phyloP scores from a whole-genome alignment of 2,888 invertebrate species.

The Podotricha telesiphe region DNA sequence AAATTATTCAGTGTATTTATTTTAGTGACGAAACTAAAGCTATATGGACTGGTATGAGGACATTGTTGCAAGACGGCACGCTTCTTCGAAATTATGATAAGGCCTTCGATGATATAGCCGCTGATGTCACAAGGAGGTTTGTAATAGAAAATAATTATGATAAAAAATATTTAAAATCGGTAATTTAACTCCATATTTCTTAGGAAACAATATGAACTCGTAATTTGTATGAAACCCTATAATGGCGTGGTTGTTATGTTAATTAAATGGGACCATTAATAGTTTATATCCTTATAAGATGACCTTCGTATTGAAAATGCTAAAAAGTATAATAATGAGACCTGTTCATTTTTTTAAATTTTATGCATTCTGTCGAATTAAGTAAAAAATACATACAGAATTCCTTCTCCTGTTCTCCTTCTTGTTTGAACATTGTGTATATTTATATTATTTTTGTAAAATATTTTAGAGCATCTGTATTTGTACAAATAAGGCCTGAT shows the following conservation, averaged over 20 bases:
- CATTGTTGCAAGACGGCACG: constrained; percentile 64
- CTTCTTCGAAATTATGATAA: constrained; percentile 64
- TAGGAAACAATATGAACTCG: no score
- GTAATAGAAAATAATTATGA: not conserved
- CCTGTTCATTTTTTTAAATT: no score
- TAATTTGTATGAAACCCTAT: not conserved
- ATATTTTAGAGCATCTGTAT: not conserved
- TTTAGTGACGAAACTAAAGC: constrained; percentile 68
- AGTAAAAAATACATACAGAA: no score
- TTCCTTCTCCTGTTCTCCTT: not conserved
- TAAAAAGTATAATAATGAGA: no score
- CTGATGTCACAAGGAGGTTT: constrained; percentile 68
- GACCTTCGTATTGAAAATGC: no score
- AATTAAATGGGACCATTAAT: no score
- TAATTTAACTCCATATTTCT: no score
- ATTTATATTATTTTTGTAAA: not conserved
- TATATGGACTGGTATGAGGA: constrained; percentile 67
- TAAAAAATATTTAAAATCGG: not conserved
- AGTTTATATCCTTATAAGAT: no score
- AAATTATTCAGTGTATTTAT: constrained; percentile 12
- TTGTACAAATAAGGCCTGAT: constrained; percentile 12
- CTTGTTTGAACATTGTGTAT: not conserved
- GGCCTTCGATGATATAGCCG: constrained; percentile 69
- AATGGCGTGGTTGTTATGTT: not conserved
- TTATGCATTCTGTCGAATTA: no score